phyloP scores from a whole-genome alignment of 2,888 invertebrate species.

The Diplolepis rosae region DNA sequence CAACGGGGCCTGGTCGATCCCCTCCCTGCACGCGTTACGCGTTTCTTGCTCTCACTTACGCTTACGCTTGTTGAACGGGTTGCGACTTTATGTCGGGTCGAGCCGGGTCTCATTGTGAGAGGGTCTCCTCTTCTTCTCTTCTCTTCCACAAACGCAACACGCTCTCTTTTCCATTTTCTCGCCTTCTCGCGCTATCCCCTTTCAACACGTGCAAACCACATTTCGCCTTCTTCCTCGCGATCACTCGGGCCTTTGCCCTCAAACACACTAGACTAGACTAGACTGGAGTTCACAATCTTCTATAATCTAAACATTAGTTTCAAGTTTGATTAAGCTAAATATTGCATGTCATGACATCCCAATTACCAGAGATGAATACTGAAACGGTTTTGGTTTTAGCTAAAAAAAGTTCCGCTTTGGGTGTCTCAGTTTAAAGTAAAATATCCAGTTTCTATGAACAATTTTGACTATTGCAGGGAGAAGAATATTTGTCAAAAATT shows the following conservation, averaged over 20 bases:
- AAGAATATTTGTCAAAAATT: too few species aligned
- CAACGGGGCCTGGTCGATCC: conserved; percentile 38
- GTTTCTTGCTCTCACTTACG: conserved; percentile 32
- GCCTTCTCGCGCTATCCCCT: conserved; percentile 33
- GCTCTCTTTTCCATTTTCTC: conserved; percentile 36
- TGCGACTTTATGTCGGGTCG: neutral
- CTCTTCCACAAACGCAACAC: conserved; percentile 29
- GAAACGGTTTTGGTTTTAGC: too few species aligned
- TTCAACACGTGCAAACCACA: conserved; percentile 33
- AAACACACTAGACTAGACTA: conserved; percentile 22
- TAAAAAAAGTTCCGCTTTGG: too few species aligned
- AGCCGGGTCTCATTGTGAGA: neutral
- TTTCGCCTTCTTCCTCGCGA: conserved; percentile 31
- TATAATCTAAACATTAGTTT: too few species aligned
- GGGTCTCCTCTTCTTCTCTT: conserved; percentile 37
- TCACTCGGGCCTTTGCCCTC: conserved; percentile 14
- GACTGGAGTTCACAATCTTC: too few species aligned
- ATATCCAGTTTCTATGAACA: too few species aligned
- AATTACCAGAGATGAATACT: too few species aligned
- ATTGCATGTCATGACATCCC: too few species aligned
- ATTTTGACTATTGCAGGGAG: too few species aligned
- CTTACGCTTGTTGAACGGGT: neutral
- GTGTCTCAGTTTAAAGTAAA: too few species aligned
- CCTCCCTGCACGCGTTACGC: conserved; percentile 31
- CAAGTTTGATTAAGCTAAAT: too few species aligned